Conservation (phyloP, 1,140 invertebrate genomes). For the Eriosoma lanigerum region DNA sequence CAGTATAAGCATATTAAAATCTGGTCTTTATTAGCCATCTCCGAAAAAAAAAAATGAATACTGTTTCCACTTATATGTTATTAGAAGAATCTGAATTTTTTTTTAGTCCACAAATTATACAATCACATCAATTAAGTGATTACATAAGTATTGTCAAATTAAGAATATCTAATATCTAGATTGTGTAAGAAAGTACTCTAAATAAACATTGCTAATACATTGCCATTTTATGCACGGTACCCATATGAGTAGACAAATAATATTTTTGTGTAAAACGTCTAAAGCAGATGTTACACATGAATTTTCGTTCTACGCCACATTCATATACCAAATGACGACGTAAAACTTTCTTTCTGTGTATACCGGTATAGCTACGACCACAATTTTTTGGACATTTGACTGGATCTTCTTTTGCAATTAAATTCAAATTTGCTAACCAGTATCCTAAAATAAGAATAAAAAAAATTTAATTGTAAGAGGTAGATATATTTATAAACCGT, state of each 20-base stretch:
- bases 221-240: slow-evolving; percentile 50
- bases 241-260: slow-evolving; percentile 55
- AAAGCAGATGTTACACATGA: slow-evolving; percentile 57
- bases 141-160: too few species aligned
- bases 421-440: slow-evolving; percentile 35
- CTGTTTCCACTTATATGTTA: too few species aligned
- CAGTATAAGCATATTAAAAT: too few species aligned
- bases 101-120: too few species aligned
- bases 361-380: slow-evolving; percentile 58
- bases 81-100: too few species aligned
- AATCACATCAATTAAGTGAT: too few species aligned
- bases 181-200: too few species aligned
- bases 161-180: too few species aligned
- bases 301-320: slow-evolving; percentile 59
- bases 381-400: slow-evolving; percentile 48
- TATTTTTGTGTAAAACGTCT: slow-evolving; percentile 57
- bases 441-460: slow-evolving; percentile 12
- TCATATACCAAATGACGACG: slow-evolving; percentile 55
- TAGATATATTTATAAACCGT: not conserved
- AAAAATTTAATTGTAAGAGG: not conserved
- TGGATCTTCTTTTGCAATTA: slow-evolving; percentile 33
- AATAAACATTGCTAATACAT: not conserved
- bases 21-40: too few species aligned
- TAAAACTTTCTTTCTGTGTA: slow-evolving; percentile 52
- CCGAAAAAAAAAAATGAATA: too few species aligned